Base-by-base conservation (phyloP, 2,797 vertebrate genomes). In the Leptoclinus maculatus region DNA sequence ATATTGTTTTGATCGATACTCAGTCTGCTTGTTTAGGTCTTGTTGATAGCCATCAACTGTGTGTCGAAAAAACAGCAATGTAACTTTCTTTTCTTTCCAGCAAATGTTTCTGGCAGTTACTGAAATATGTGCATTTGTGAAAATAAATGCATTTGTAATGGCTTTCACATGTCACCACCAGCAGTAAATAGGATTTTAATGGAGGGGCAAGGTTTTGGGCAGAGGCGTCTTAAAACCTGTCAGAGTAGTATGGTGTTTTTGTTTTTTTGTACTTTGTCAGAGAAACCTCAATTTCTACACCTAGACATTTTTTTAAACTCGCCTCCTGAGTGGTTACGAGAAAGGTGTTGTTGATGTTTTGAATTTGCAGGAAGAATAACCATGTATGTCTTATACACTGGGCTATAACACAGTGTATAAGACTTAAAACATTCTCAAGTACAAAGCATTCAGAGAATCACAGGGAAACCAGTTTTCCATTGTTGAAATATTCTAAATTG, bases 1-100 rank as follows among this genome's bases (percentile, higher is more conserved):
- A 81, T 78, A 83, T 80, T 83, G 70, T 87, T 90, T 86, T 82
- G 78, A 87, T 86, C 82, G 66, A 76, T 67, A 70, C 78, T 84
- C 79, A 41, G 71, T 80, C 56, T 53, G 49, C 59, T 74, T 71
- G 74, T 85, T 87, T 67, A 83, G 76, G 72, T 87, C 23, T 68
- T 59, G 63, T 69, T 88, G 86, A 89, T 83, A 88, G 78, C 58
- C 67, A 62, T 79, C 75, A 88, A 80, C 74, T 71, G 67, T 41
- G 29, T 83, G 80, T 88, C 80, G 43, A 90, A 70, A 85, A 83
- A 80, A 13, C 21, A 83, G 45, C 65, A 78, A 57, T 70, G 69
- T 65, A 69, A 75, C 68, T 32, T 54, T 53, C 13, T 68, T 67
- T 65, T 66, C 34, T 53, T 32, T 3, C 63, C 76, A 63, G 64